Evolutionary conservation across 2,888 invertebrate genomes (phyloP).

Genomic region (Tipula unca): DNA sequence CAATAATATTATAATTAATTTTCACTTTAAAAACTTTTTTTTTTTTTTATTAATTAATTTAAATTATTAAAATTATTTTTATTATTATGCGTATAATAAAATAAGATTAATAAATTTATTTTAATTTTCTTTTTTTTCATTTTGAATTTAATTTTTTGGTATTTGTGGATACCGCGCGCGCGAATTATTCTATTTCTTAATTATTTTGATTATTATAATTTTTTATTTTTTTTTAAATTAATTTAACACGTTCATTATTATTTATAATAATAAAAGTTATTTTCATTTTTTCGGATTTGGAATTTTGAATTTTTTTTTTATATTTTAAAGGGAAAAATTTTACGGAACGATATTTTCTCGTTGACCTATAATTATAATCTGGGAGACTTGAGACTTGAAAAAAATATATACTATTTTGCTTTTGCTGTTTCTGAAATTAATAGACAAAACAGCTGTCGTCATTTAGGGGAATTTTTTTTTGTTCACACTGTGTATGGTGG

Average conservation of each 20-base stretch:
- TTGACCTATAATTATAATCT: background rate
- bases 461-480: background rate
- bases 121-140: background rate
- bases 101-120: conserved; percentile 8
- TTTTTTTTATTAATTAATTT: background rate
- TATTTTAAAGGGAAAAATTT: background rate
- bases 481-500: background rate
- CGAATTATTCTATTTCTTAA: background rate
- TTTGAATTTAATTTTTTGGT: background rate
- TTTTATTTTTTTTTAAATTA: background rate
- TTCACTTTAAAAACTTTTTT: background rate
- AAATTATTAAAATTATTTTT: background rate
- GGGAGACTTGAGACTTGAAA: background rate
- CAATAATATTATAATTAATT: background rate
- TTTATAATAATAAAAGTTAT: background rate
- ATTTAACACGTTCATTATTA: background rate
- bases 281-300: background rate
- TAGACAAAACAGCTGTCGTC: conserved; percentile 8
- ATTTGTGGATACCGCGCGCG: background rate
- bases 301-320: background rate
- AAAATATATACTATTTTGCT: background rate
- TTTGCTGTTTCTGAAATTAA: background rate
- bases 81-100: background rate
- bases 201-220: background rate
- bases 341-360: background rate